Evolutionary conservation across 2,888 invertebrate species (phyloP), one percentile per base, ranked within the genome.

Genomic region (Argynnis bischoffii): DNA sequence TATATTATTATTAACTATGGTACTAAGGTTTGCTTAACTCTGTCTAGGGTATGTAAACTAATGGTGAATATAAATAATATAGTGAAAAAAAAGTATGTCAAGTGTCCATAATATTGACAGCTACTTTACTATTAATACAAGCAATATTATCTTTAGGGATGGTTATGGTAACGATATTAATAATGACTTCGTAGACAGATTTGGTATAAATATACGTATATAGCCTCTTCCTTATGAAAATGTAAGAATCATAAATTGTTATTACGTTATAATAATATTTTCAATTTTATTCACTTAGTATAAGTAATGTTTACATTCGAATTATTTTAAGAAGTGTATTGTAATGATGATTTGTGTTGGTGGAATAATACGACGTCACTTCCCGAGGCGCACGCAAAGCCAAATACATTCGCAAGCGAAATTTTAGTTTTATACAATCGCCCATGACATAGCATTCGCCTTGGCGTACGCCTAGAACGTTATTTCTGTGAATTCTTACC

Each of bases 331-430:
- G 61, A 55, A 35, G 50, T 56, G 15, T 56, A 55, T 21, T 53
- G 15, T 47, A 63, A 64, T 51, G 18, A 48, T 48, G 48, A 15
- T 15, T 57, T 55, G 50, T 63, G 26, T 16, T 35, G 31, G 61
- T 61, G 56, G 48, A 66, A 63, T 35, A 61, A 64, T 64, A 66
- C 31, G 48, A 69, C 56, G 31, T 54, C 55, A 80, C 76, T 79
- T 78, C 76, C 68, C 70, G 67, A 79, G 85, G 85, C 86, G 86
- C 83, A 86, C 85, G 83, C 82, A 81, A 85, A 86, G 82, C 78
- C 64, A 69, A 69, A 64, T 56, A 77, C 73, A 79, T 75, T 83
- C 80, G 82, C 81, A 78, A 74, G 79, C 76, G 64, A 70, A 78
- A 79, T 78, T 66, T 51, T 60, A 66, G 60, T 63, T 67, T 65